Evolutionary conservation across 2,797 vertebrate species (phyloP).

Genomic region (Squalus acanthias): DNA sequence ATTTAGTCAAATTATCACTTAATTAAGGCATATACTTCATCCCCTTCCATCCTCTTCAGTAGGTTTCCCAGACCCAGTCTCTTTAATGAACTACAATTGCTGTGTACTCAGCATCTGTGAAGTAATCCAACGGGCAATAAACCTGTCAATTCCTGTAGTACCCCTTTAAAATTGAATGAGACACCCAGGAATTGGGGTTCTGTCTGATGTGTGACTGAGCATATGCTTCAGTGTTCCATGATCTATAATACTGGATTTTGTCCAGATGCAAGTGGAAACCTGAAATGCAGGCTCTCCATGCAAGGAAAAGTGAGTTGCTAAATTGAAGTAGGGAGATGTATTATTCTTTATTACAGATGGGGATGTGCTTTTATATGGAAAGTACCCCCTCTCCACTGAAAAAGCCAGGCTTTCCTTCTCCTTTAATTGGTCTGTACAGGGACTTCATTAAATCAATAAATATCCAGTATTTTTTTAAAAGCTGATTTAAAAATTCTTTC

Average conservation of each 20-base stretch:
- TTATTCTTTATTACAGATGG: background rate
- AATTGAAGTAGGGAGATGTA: background rate
- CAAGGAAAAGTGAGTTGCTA: background rate
- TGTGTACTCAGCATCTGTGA: background rate
- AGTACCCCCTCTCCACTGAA: background rate
- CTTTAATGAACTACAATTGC: background rate
- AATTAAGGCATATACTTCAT: background rate
- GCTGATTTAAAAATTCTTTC: conserved; percentile 30
- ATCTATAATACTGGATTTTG: background rate
- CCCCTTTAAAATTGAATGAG: background rate
- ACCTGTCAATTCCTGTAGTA: background rate
- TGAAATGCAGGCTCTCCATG: too few relatives aligned
- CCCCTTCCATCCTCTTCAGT: background rate
- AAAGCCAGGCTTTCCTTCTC: conserved; percentile 4
- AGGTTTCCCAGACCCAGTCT: background rate
- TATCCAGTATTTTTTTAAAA: background rate
- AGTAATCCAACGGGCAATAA: background rate
- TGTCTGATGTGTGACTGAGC: background rate
- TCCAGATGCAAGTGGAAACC: background rate
- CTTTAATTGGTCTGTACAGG: background rate
- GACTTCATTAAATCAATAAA: background rate
- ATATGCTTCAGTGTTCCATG: background rate
- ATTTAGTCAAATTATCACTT: background rate
- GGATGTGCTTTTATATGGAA: background rate
- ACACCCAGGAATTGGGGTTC: background rate